Evolutionary conservation across 2,888 invertebrate species (phyloP).

Genomic region (Drosophila paramelanica): DNA sequence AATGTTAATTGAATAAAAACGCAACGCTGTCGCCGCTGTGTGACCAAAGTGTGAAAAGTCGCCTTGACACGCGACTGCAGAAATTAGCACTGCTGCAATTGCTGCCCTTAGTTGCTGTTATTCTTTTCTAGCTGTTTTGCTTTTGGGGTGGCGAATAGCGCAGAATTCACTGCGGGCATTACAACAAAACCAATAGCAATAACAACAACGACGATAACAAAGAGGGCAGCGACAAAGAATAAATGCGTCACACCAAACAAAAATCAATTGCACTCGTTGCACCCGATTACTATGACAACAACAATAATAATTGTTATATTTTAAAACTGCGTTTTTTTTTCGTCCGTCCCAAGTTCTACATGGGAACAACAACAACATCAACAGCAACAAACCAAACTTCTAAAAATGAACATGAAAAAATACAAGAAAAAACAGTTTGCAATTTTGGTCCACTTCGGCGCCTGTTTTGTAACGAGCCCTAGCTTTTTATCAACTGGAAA

Average conservation of each 20-base stretch:
- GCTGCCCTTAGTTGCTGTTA: constrained; percentile 3
- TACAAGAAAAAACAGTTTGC: constrained; percentile 12
- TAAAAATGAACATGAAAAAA: constrained; percentile 4
- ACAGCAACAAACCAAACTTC: constrained; percentile 11
- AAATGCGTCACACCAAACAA: constrained; percentile 51
- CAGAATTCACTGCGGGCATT: constrained; percentile 15
- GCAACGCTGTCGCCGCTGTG: background rate
- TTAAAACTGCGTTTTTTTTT: background rate
- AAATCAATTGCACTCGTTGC: constrained; percentile 53
- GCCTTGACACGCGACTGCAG: constrained; percentile 22
- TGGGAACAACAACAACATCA: constrained; percentile 14
- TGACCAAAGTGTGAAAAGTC: constrained; percentile 14
- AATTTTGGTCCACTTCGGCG: constrained; percentile 18
- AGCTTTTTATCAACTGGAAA: constrained; percentile 24
- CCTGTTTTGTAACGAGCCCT: constrained; percentile 53
- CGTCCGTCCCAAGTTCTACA: background rate
- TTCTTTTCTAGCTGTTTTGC: constrained; percentile 3
- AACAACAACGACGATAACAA: constrained; percentile 21
- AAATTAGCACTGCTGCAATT: constrained; percentile 32
- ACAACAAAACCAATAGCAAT: constrained; percentile 40
- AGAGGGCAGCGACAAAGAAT: constrained; percentile 26
- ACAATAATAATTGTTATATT: constrained; percentile 9
- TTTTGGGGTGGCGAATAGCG: constrained; percentile 46
- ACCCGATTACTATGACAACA: constrained; percentile 32
- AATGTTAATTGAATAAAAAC: constrained; percentile 44